Evolutionary conservation across 2,113 vertebrate species (phyloP), one percentile per base, ranked within the genome.

Genomic region (Bolborhynchus lineola): DNA sequence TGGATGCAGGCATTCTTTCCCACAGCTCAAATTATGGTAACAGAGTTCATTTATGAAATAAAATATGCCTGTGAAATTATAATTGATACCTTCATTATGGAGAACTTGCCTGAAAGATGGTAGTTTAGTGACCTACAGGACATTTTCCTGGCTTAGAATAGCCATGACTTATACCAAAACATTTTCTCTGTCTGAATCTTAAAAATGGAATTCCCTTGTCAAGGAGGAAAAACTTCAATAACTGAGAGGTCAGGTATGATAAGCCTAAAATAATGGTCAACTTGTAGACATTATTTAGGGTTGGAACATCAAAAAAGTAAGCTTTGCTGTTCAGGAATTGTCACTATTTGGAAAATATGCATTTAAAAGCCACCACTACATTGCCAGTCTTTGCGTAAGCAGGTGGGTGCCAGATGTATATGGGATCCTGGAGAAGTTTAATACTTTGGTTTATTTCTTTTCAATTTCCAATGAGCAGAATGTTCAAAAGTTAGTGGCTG

Each of bases 21-120:
- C 88, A 89, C 74, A 93, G 92, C 68, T 95, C 72, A 82, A 53
- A 81, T 68, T 86, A 65, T 93, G 86, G 88, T 85, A 88, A 82
- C 65, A 70, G 44, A 80, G 89, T 95, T 92, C 96, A 95, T 94
- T 96, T 96, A 90, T 94, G 88, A 94, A 86, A 84, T 81, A 91
- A 93, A 93, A 50, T 60, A 93, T 92, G 72, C 60, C 62, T 82
- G 62, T 92, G 83, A 92, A 95, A 95, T 96, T 86, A 78, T 94
- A 94, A 96, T 89, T 87, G 88, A 84, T 94, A 82, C 82, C 60
- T 96, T 96, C 92, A 94, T 95, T 94, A 82, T 31, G 49, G 82
- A 82, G 95, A 94, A 62, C 47, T 94, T 16, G 50, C 55, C 42
- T 79, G 80, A 92, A 79, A 57, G 77, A 83, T 82, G 86, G 80